These are phyloP conservation scores for Parnassius mnemosyne DNA, from an alignment of 2,888 invertebrate genomes.

Conservation along the genomic window DNA sequence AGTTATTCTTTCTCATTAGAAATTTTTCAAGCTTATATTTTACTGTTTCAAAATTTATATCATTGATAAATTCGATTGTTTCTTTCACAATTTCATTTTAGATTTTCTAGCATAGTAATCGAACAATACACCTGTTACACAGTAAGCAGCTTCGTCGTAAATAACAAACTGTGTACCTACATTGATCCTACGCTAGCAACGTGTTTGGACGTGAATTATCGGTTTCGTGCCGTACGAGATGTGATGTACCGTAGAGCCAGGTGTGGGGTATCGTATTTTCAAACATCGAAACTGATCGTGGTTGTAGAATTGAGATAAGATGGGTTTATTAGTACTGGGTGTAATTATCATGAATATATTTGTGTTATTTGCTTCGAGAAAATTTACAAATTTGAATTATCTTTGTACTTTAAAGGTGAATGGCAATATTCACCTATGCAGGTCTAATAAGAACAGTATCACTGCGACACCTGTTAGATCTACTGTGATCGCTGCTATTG, in stretches of 20 bases:
- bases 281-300: background rate
- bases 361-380: no score
- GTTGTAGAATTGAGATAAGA: no score
- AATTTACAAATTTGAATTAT: no score
- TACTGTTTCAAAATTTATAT: background rate
- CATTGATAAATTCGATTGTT: background rate
- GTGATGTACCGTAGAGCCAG: background rate
- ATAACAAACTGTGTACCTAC: background rate
- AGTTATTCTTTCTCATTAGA: background rate
- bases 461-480: no score
- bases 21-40: background rate
- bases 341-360: no score
- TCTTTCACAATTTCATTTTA: background rate
- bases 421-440: no score
- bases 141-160: background rate
- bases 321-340: no score
- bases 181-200: background rate
- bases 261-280: background rate
- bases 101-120: background rate
- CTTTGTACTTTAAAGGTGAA: no score
- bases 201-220: slow-evolving; percentile 1
- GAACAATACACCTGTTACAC: slow-evolving; percentile 3
- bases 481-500: no score
- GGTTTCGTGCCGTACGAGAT: background rate
- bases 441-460: no score